These are phyloP conservation scores for Dolichoris vasculosae DNA, from an alignment of 1,140 invertebrate genomes.

Conservation along the genomic window DNA sequence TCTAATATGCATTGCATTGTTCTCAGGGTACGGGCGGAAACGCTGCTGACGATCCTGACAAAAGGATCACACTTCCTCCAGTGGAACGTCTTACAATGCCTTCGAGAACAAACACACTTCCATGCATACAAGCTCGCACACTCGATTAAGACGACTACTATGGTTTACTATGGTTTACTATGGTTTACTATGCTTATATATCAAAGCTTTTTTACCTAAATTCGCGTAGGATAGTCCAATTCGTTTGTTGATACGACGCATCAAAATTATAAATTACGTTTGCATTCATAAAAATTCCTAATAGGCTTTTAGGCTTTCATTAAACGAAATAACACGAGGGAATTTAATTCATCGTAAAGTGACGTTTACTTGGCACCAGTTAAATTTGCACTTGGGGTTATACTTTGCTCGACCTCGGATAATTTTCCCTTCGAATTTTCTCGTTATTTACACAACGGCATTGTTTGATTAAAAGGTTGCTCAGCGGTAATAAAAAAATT, in stretches of 20 bases:
- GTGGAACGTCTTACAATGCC: constrained; percentile 5
- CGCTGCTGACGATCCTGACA: constrained; percentile 24
- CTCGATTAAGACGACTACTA: not conserved
- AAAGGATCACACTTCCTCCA: constrained; percentile 8
- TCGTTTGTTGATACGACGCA: no score
- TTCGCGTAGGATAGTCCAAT: not conserved
- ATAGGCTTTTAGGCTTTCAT: not conserved
- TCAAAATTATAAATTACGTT: not conserved
- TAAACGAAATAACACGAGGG: not conserved
- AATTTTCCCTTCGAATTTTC: not conserved
- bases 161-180: not conserved
- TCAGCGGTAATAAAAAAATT: not conserved
- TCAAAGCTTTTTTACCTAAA: not conserved
- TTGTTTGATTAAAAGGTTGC: not conserved
- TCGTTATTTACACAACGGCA: not conserved
- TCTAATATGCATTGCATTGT: constrained; percentile 23
- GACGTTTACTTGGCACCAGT: not conserved
- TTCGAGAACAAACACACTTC: not conserved
- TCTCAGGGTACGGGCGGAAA: not conserved
- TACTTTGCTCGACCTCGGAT: not conserved
- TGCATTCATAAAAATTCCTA: not conserved
- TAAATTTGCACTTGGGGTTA: not conserved
- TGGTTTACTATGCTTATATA: not conserved
- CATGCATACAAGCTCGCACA: not conserved
- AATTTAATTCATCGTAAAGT: not conserved